Percentiles rank a stretch among this genome's conserved stretches.
phyloP scores from a whole-genome alignment of 2,113 vertebrate genomes.

The Meleagris gallopavo region DNA sequence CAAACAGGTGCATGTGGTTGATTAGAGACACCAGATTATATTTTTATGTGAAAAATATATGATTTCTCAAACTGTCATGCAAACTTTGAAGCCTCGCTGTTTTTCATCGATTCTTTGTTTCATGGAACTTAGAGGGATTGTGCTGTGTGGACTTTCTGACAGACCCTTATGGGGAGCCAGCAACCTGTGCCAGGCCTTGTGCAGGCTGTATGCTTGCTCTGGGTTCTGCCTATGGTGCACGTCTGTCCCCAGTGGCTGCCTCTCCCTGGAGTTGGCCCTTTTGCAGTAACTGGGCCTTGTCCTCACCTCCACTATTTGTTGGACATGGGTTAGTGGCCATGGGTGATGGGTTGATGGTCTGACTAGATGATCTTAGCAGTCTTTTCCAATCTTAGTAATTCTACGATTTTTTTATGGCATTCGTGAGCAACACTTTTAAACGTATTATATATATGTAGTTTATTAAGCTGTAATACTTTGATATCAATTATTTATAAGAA shows the following conservation, averaged over 20 bases:
- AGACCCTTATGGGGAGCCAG: not conserved
- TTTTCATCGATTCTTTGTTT: not conserved
- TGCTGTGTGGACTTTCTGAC: not conserved
- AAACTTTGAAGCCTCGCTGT: not conserved
- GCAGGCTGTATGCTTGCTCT: fast-evolving
- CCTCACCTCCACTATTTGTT: not conserved
- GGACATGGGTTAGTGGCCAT: too few relatives aligned
- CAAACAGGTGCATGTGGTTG: fast-evolving
- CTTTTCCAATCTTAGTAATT: too few relatives aligned
- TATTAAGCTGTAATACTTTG: not conserved
- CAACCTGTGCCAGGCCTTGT: not conserved
- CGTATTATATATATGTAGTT: not conserved
- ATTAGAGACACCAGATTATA: fast-evolving
- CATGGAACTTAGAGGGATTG: not conserved
- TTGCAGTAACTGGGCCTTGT: not conserved
- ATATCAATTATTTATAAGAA: not conserved
- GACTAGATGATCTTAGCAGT: too few relatives aligned
- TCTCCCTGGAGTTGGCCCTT: not conserved
- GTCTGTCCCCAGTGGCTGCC: not conserved
- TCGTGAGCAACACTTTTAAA: not conserved
- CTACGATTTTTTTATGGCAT: not conserved
- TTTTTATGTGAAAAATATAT: not conserved
- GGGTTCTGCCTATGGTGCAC: not conserved
- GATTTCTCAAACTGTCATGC: not conserved
- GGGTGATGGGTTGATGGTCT: too few relatives aligned